These are phyloP conservation scores for Drosophila sp. DNA, from an alignment of 1,140 invertebrate genomes.

Conservation along the genomic window DNA sequence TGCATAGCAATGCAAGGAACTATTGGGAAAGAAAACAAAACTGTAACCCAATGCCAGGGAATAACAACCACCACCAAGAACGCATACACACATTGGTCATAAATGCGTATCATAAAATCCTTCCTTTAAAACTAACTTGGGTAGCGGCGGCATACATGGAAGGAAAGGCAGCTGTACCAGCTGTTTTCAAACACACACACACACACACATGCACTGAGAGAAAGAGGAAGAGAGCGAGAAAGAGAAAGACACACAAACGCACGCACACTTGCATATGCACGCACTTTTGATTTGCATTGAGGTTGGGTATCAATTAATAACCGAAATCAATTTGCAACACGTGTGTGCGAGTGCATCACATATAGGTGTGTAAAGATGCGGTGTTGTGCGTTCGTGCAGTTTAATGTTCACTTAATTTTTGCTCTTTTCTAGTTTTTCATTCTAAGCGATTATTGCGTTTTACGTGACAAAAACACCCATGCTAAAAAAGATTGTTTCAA, in stretches of 20 bases:
- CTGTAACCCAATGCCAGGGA: conserved; percentile 52
- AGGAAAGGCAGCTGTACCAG: conserved; percentile 64
- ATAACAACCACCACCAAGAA: conserved; percentile 52
- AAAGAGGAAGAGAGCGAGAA: background rate
- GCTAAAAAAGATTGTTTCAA: conserved; percentile 56
- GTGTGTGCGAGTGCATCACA: conserved; percentile 22
- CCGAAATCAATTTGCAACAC: conserved; percentile 46
- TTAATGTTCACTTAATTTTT: conserved; percentile 26
- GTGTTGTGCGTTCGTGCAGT: background rate
- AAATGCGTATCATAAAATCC: conserved; percentile 33
- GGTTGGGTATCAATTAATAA: conserved; percentile 17
- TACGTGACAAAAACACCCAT: conserved; percentile 68
- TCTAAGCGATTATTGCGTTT: conserved; percentile 58
- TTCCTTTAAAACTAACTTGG: conserved; percentile 3
- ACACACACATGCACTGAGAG: conserved; percentile 9
- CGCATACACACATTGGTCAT: conserved; percentile 30
- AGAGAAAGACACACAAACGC: conserved; percentile 12
- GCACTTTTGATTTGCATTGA: conserved; percentile 39
- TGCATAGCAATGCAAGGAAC: conserved; percentile 69
- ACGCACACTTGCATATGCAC: conserved; percentile 3
- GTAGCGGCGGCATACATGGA: conserved; percentile 3
- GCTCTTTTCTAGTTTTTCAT: conserved; percentile 29
- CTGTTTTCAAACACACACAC: conserved; percentile 57
- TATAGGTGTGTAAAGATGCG: conserved; percentile 3
- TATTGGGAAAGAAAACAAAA: conserved; percentile 30